Conservation (phyloP, 35 echinoderm and acorn worm species). For the Ptychodera flava region DNA sequence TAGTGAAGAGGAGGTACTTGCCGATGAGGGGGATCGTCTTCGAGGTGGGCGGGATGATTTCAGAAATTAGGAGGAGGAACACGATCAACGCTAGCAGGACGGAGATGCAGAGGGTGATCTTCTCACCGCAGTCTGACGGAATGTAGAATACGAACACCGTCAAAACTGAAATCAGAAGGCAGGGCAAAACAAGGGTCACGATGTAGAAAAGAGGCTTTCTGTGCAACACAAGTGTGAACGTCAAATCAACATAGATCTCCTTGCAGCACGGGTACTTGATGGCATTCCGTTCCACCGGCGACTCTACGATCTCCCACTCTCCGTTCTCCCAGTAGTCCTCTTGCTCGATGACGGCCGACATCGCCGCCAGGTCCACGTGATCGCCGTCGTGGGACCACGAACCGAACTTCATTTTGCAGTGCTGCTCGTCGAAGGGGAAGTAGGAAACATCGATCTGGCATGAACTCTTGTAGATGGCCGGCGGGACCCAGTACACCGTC, state of each 20-base stretch:
- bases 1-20: slow-evolving; percentile 86
- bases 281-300: slow-evolving; percentile 59
- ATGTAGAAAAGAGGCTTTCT: slow-evolving; percentile 92
- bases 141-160: slow-evolving; percentile 96
- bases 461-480: slow-evolving; percentile 85
- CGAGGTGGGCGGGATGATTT: slow-evolving; percentile 77
- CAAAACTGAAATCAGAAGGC: slow-evolving; percentile 76
- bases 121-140: slow-evolving; percentile 85
- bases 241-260: slow-evolving; percentile 75
- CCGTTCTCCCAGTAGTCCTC: slow-evolving; percentile 78
- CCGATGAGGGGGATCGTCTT: slow-evolving; percentile 47
- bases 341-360: slow-evolving; percentile 38
- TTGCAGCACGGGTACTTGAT: slow-evolving; percentile 85
- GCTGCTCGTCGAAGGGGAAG: slow-evolving; percentile 95
- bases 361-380: slow-evolving; percentile 65
- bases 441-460: slow-evolving; percentile 76
- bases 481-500: slow-evolving; percentile 69
- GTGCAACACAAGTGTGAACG: slow-evolving; percentile 81
- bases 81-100: slow-evolving; percentile 94
- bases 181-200: slow-evolving; percentile 91
- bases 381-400: slow-evolving; percentile 92
- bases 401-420: slow-evolving; percentile 83
- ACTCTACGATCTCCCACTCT: slow-evolving; percentile 92
- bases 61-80: slow-evolving; percentile 91
- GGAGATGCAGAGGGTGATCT: slow-evolving; percentile 84